A percentile compares a stretch with the other conserved stretches of the same genome.
These are phyloP conservation scores for Tapirus indicus DNA, from an alignment of 2,797 vertebrate genomes.

Conservation along the genomic window DNA sequence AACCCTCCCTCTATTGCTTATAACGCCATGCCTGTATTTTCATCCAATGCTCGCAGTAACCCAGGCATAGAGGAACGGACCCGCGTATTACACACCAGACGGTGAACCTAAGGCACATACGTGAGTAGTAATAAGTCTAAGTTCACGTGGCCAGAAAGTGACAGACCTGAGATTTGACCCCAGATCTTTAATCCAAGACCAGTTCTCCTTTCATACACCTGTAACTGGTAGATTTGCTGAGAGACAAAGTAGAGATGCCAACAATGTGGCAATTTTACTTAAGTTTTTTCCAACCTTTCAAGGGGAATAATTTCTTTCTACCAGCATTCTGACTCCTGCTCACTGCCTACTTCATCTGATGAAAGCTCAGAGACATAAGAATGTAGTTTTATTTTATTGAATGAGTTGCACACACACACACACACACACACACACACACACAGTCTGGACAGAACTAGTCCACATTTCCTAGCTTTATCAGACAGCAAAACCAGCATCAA, in stretches of 20 bases:
- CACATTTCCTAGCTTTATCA: slow-evolving; percentile 36
- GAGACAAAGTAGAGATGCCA: neutral
- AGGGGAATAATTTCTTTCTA: neutral
- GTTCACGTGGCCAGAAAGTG: neutral
- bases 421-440: too few species aligned
- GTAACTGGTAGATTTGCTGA: neutral
- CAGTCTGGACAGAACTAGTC: slow-evolving; percentile 35
- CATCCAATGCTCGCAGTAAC: fast-evolving
- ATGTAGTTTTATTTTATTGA: neutral
- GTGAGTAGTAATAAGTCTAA: too few species aligned
- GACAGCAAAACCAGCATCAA: slow-evolving; percentile 58
- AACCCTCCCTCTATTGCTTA: neutral
- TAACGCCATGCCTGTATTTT: fast-evolving
- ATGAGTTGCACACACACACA: neutral
- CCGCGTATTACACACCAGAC: fast-evolving
- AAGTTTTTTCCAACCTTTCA: neutral
- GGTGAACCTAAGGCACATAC: fast-evolving
- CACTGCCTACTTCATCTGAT: neutral
- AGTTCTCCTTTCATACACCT: neutral
- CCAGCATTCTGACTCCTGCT: neutral
- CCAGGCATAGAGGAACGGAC: fast-evolving
- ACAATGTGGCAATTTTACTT: neutral
- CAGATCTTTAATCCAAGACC: neutral
- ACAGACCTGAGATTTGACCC: neutral
- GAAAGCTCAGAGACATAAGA: neutral